A percentile compares a stretch with the other conserved stretches of the same genome.
These are phyloP conservation scores for Panagrolaimus sp. DNA, from an alignment of 1,140 invertebrate species.

Conservation along the genomic window DNA sequence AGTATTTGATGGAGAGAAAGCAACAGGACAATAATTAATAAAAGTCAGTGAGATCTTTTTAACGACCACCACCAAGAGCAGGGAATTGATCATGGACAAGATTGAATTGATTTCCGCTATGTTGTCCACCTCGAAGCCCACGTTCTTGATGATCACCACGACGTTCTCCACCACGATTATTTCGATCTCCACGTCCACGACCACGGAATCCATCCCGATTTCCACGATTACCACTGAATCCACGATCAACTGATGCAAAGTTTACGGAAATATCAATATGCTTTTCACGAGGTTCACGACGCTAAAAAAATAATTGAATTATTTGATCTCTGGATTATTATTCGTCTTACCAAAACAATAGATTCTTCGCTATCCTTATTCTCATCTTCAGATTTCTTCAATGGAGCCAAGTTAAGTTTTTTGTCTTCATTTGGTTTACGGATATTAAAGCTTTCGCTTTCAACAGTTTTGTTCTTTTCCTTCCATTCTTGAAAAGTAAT, in stretches of 20 bases:
- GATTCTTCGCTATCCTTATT: conserved; percentile 24
- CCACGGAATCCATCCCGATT: conserved; percentile 5
- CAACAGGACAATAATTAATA: too few relatives aligned
- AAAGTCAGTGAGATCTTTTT: too few relatives aligned
- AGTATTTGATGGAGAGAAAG: too few relatives aligned
- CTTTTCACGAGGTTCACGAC: conserved; percentile 33
- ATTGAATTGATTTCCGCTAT: too few relatives aligned
- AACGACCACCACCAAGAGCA: too few relatives aligned
- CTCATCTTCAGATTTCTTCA: conserved; percentile 24
- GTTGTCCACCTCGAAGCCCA: too few relatives aligned
- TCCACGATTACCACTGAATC: conserved; percentile 15
- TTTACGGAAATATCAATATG: conserved; percentile 37
- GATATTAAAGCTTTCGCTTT: conserved; percentile 28
- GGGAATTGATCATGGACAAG: too few relatives aligned
- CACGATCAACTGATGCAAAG: conserved; percentile 28
- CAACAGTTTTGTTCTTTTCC: conserved; percentile 30
- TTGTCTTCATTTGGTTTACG: conserved; percentile 36
- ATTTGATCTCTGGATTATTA: not conserved
- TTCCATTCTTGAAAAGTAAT: conserved; percentile 41
- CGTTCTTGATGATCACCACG: conserved; percentile 19
- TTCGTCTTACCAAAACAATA: conserved; percentile 1
- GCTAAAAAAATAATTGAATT: conserved; percentile 24
- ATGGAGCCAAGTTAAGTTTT: conserved; percentile 36
- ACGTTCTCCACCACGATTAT: conserved; percentile 29
- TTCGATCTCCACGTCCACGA: conserved; percentile 9